phyloP scores from a whole-genome alignment of 2,888 invertebrate species.

The Mesorhabditis belari region DNA sequence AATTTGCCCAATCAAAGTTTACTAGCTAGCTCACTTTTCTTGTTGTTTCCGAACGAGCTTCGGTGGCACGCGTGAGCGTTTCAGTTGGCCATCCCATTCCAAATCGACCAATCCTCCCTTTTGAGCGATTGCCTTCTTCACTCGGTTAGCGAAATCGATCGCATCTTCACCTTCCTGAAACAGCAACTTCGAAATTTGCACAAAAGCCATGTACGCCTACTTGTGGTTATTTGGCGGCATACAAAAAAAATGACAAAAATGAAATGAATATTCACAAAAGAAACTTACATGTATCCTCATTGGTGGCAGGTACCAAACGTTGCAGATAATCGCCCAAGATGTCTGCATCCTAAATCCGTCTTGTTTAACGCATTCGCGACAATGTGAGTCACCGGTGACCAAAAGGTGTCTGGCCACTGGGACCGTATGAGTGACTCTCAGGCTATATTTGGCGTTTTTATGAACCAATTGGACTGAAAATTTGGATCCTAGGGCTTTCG shows the following conservation, averaged over 20 bases:
- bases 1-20: no score
- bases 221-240: not conserved
- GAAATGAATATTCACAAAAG: not conserved
- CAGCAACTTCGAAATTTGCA: not conserved
- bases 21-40: conserved; percentile 33
- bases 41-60: conserved; percentile 43
- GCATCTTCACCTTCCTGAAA: conserved; percentile 65
- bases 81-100: conserved; percentile 95
- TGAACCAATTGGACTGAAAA: no score
- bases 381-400: no score
- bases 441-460: no score
- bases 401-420: no score
- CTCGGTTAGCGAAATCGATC: conserved; percentile 90
- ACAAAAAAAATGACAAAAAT: not conserved
- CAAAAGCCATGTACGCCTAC: not conserved
- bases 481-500: no score
- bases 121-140: conserved; percentile 85
- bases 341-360: conserved; percentile 88
- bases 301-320: conserved; percentile 95
- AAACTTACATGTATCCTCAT: conserved; percentile 66
- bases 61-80: conserved; percentile 60
- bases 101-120: conserved; percentile 80
- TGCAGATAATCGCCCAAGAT: conserved; percentile 97
- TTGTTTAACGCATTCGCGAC: no score
- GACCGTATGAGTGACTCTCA: no score